Evolutionary conservation across 2,888 invertebrate species (phyloP).

Genomic region (Darwinula stevensoni): DNA sequence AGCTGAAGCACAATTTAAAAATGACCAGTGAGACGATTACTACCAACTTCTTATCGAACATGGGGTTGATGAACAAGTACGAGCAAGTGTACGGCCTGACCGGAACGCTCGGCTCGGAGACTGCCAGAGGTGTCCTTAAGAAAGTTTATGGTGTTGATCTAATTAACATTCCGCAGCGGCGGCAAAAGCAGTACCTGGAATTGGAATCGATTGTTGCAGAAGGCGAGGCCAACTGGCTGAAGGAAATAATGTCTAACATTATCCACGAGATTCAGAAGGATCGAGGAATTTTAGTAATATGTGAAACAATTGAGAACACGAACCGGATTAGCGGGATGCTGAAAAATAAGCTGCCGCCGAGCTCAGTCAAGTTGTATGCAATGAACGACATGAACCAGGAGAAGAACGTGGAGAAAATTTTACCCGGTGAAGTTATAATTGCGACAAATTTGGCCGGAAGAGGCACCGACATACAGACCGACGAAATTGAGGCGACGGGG

Average conservation of each 20-base stretch:
- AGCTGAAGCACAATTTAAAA: conserved; percentile 9
- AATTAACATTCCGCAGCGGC: conserved; percentile 8
- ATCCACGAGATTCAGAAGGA: conserved; percentile 6
- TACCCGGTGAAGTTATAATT: conserved; percentile 8
- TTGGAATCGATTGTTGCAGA: neutral
- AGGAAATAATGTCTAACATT: conserved; percentile 7
- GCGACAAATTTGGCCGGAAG: conserved; percentile 11
- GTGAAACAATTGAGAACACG: conserved; percentile 1
- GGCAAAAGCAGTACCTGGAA: conserved; percentile 7
- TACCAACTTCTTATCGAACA: conserved; percentile 3
- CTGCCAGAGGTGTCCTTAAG: conserved; percentile 5
- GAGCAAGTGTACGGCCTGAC: conserved; percentile 7
- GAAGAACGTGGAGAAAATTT: conserved; percentile 5
- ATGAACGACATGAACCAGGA: conserved; percentile 2
- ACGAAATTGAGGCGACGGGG: conserved; percentile 6
- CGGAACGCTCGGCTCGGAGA: conserved; percentile 9
- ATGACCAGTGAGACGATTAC: conserved; percentile 8
- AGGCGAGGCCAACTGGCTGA: conserved; percentile 6
- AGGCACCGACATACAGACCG: conserved; percentile 10
- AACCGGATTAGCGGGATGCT: neutral
- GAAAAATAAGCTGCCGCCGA: conserved; percentile 1
- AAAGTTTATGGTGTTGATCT: conserved; percentile 7
- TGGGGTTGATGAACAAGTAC: conserved; percentile 1
- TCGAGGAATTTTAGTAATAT: neutral
- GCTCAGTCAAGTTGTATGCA: neutral